Evolutionary conservation across 35 echinoderm and acorn worm genomes (phyloP), one percentile per base, ranked within the genome.

Genomic region (Amphiura filiformis): DNA sequence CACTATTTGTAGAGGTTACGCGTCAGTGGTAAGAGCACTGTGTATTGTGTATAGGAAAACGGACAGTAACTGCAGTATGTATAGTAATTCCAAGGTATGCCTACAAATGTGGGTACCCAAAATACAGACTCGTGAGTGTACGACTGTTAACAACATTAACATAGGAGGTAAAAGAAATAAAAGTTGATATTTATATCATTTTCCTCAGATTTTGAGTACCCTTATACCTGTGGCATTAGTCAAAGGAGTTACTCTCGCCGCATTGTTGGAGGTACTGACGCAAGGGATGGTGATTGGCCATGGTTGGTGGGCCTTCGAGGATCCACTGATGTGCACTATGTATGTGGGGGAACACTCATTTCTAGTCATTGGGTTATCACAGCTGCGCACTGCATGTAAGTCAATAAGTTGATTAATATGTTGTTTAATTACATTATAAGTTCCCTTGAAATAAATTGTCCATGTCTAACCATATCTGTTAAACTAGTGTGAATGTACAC

Each of bases 361-460:
- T 65, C 78, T 14, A n/a, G 38, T 26, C n/a, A 83, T 7, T 93
- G 78, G 91, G 84, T 80, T n/a, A 76, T 93, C 34, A 93, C 91
- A 3, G 91, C 85, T 5, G 91, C 91, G 0, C 91, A 93, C 44
- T 93, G 91, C 76, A 33, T 61, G 70, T 91, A 84, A 78, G 88
- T 52, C 7, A 52, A 7, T 11, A 52, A 11, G 44, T 11, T 52
- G 20, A 52, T 52, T 7, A 52, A 52, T 52, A 52, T 52, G 20
- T 52, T 52, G 44, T 7, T 20, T 20, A 52, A 11, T 52, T 52
- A 20, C 7, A 52, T 52, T 52, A 52, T 52, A 20, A 52, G 7
- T 52, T 11, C 44, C 44, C 20, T 20, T 52, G 44, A 52, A 11
- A 20, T 11, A 20, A 52, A 52, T 11, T 52, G 44, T 52, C 20